These are phyloP conservation scores for Andinoacara biseriatus DNA, from an alignment of 2,113 vertebrate genomes.

Conservation along the genomic window DNA sequence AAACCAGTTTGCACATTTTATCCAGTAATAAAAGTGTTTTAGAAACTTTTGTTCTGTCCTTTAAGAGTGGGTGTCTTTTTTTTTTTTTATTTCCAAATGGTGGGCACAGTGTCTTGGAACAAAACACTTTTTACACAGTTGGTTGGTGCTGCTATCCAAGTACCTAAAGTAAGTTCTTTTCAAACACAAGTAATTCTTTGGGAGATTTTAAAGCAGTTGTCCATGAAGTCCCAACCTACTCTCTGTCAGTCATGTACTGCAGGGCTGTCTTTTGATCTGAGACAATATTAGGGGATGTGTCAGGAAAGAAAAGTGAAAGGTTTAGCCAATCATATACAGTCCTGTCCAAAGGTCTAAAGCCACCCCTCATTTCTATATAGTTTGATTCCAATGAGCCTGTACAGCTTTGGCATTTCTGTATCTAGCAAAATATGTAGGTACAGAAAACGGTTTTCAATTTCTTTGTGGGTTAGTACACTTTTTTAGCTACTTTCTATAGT, in stretches of 20 bases:
- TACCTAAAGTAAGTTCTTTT: constrained; percentile 19
- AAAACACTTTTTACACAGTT: constrained; percentile 37
- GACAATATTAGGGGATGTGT: not conserved
- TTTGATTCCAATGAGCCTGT: not conserved
- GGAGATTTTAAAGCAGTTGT: constrained; percentile 1
- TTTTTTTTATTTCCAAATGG: constrained; percentile 37
- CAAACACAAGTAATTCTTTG: constrained; percentile 22
- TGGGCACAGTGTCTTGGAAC: constrained; percentile 48
- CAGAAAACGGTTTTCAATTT: too few species aligned
- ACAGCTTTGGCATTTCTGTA: too few species aligned
- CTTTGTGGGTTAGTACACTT: too few species aligned
- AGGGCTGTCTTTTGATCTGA: not conserved
- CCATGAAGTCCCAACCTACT: constrained; percentile 1
- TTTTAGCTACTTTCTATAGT: too few species aligned
- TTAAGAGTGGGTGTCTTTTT: constrained; percentile 19
- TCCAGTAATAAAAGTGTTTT: not conserved
- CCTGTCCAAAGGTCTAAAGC: not conserved
- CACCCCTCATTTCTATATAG: not conserved
- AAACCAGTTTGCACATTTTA: not conserved
- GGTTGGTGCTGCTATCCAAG: constrained; percentile 25
- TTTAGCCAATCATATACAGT: not conserved
- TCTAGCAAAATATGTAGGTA: too few species aligned
- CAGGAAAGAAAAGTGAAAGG: not conserved
- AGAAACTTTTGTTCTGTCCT: not conserved
- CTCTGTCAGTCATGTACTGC: not conserved